These are phyloP conservation scores for Drosophila glabriapex DNA, from an alignment of 2,888 invertebrate genomes.

Conservation along the genomic window DNA sequence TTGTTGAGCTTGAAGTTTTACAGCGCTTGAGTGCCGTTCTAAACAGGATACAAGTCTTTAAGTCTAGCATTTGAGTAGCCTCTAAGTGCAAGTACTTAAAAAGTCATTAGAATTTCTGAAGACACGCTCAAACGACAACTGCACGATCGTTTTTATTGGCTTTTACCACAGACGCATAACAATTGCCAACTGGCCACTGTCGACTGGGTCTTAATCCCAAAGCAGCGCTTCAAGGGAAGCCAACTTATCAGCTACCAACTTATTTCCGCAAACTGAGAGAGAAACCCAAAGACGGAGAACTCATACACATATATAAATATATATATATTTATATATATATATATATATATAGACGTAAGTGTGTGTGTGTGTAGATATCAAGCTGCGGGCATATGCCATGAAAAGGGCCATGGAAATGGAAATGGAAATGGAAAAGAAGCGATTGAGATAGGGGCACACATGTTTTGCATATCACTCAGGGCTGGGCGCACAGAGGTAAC, in stretches of 20 bases:
- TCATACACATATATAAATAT: background rate
- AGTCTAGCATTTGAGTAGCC: background rate
- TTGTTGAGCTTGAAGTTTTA: background rate
- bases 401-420: slow-evolving; percentile 21
- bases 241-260: slow-evolving; percentile 46
- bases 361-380: slow-evolving; percentile 1
- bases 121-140: slow-evolving; percentile 34
- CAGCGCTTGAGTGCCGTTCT: background rate
- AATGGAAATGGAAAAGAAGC: slow-evolving; percentile 31
- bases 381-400: slow-evolving; percentile 40
- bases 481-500: background rate
- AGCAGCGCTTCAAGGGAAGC: slow-evolving; percentile 14
- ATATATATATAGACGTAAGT: too few species aligned
- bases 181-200: slow-evolving; percentile 28
- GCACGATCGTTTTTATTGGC: slow-evolving; percentile 56
- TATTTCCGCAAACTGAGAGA: slow-evolving; percentile 51
- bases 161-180: slow-evolving; percentile 56
- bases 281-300: slow-evolving; percentile 9
- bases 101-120: slow-evolving; percentile 54
- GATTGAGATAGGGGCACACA: slow-evolving; percentile 39
- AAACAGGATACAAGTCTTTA: background rate
- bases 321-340: background rate
- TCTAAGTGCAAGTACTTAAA: slow-evolving; percentile 24
- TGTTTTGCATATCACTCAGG: slow-evolving; percentile 37
- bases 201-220: slow-evolving; percentile 4